These are phyloP conservation scores for Gonocerus acuteangulatus DNA, from an alignment of 2,888 invertebrate genomes.

Conservation along the genomic window DNA sequence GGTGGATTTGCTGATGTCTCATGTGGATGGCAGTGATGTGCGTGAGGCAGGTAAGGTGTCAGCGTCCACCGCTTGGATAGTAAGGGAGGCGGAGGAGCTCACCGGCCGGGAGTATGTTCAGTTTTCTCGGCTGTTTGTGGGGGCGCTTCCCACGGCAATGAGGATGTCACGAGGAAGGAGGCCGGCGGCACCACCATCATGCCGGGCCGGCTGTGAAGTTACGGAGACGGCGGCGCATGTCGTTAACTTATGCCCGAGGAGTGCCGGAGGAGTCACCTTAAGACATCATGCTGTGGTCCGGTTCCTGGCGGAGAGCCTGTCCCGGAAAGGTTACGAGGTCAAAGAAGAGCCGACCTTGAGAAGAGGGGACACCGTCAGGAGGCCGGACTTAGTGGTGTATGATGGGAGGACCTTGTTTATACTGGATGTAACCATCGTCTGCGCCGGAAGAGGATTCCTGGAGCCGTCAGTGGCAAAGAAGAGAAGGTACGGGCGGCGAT, in stretches of 20 bases:
- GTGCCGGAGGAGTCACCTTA: slow-evolving; percentile 42
- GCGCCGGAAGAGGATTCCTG: neutral
- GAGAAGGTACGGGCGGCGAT: neutral
- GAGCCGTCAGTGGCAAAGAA: neutral
- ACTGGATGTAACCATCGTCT: slow-evolving; percentile 21
- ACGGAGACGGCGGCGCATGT: no score
- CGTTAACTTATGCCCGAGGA: slow-evolving; percentile 41
- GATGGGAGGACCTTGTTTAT: neutral
- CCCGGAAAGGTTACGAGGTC: neutral
- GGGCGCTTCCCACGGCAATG: slow-evolving; percentile 40
- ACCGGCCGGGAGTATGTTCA: no score
- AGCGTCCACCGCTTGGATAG: slow-evolving; percentile 40
- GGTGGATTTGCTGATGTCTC: neutral
- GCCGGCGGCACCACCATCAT: slow-evolving; percentile 31
- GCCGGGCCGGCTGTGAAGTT: slow-evolving; percentile 41
- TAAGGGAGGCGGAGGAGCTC: no score
- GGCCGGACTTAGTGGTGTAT: neutral
- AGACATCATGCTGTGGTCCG: slow-evolving; percentile 38
- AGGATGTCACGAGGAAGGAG: slow-evolving; percentile 38
- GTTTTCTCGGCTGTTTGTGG: slow-evolving; percentile 13
- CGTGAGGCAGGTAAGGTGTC: slow-evolving; percentile 40
- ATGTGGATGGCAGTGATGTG: neutral
- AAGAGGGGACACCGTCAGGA: neutral
- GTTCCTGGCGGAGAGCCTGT: neutral
- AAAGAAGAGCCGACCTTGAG: neutral